phyloP scores from a whole-genome alignment of 2,888 invertebrate species.

The Cephus nigrinus region DNA sequence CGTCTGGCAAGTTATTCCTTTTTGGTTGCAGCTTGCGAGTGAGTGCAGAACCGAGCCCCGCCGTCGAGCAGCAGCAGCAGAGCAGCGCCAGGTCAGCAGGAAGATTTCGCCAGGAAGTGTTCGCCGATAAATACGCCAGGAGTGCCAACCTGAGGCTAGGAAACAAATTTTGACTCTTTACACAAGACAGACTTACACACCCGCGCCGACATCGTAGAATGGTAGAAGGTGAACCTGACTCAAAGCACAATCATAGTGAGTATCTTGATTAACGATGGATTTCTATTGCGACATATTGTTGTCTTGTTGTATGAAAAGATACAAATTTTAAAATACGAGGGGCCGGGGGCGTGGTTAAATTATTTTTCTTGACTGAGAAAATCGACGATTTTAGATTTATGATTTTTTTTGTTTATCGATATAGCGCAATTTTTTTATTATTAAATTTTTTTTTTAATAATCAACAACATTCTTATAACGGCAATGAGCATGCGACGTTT shows the following conservation, averaged over 20 bases:
- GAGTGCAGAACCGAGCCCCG: conserved; percentile 63
- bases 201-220: conserved; percentile 76
- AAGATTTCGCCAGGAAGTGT: conserved; percentile 48
- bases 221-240: conserved; percentile 89
- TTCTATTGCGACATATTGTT: accelerated
- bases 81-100: conserved; percentile 64
- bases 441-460: too few species aligned
- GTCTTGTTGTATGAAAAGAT: background rate
- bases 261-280: conserved; percentile 33
- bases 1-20: background rate
- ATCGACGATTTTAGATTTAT: too few species aligned
- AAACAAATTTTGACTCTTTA: conserved; percentile 44
- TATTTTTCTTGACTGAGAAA: too few species aligned
- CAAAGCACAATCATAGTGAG: conserved; percentile 83
- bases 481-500: too few species aligned
- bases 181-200: conserved; percentile 57
- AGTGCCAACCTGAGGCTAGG: conserved; percentile 34
- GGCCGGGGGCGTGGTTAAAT: too few species aligned
- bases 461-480: accelerated
- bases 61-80: conserved; percentile 60
- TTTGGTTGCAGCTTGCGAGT: conserved; percentile 58
- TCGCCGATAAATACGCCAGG: conserved; percentile 23
- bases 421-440: too few species aligned
- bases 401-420: too few species aligned
- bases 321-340: background rate